Evolutionary conservation across 2,797 vertebrate genomes (phyloP), one percentile per base, ranked within the genome.

Genomic region (Centroberyx gerrardi): DNA sequence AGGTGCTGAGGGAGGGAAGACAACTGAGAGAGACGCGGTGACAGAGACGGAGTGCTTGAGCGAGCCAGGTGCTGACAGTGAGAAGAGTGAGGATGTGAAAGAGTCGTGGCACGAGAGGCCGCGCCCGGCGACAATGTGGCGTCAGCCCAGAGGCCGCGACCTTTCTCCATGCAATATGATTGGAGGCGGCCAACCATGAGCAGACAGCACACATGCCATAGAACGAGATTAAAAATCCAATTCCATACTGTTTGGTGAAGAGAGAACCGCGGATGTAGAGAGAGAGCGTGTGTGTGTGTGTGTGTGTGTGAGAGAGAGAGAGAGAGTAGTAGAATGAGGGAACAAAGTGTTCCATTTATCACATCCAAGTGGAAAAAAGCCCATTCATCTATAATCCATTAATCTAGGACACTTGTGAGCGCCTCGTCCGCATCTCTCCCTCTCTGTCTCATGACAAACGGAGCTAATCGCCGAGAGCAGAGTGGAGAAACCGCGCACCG

Each of bases 331-430:
- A 55, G 76, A 84, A 72, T 63, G 75, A 56, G 38, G 66, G 76
- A 85, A 79, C 78, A 73, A 82, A 89, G 77, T 83, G 74, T 89
- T 89, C 88, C 66, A 90, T 93, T 87, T 87, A 76, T 90, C 83
- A 86, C 68, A 72, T 68, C 63, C 17, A 13, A 42, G 36, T 17
- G 36, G 46, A 36, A 64, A 73, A 80, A 74, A 77, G 59, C 56
- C 69, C 66, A 87, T 89, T 90, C 82, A 83, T 88, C 81, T 81
- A 72, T 86, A 87, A 92, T 87, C 88, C 88, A 91, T 87, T 91
- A 86, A 87, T 94, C 89, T 89, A 76, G 79, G 86, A 89, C 89
- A 87, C 89, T 92, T 90, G 73, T 82, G 76, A 83, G 14, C 80
- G 4, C 76, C 76, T 67, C 42, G 2, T 67, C 86, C 61, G 6